Evolutionary conservation across 2,888 invertebrate genomes (phyloP).

Genomic region (Melanostoma mellinum): DNA sequence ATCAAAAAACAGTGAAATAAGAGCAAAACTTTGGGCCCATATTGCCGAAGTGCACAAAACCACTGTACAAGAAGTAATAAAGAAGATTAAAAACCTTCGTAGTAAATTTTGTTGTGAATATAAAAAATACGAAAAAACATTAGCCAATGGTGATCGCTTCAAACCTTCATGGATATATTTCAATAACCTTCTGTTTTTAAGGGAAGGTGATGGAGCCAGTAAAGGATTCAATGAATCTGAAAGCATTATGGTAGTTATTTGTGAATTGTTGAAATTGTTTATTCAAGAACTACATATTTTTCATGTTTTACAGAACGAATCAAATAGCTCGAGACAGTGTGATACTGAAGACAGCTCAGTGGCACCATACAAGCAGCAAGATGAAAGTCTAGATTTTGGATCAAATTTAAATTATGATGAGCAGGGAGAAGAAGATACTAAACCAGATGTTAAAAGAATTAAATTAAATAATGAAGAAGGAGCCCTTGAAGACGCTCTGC

Average conservation of each 20-base stretch:
- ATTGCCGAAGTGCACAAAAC: slow-evolving; percentile 11
- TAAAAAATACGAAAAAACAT: not conserved
- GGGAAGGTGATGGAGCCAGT: not conserved
- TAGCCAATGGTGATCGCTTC: not conserved
- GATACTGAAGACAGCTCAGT: not conserved
- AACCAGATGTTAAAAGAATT: slow-evolving; percentile 1
- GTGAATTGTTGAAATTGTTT: not conserved
- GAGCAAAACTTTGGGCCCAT: slow-evolving; percentile 3
- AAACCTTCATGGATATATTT: slow-evolving; percentile 19
- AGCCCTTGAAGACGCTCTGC: slow-evolving; percentile 15
- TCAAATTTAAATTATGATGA: not conserved
- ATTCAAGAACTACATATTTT: not conserved
- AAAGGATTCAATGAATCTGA: not conserved
- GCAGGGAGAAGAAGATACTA: not conserved
- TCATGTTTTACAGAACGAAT: slow-evolving; percentile 9
- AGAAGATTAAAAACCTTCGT: not conserved
- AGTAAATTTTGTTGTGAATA: not conserved
- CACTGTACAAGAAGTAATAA: slow-evolving; percentile 3
- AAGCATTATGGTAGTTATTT: slow-evolving; percentile 2
- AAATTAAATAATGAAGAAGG: not conserved
- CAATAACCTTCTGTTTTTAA: not conserved
- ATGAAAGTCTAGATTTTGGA: slow-evolving; percentile 16
- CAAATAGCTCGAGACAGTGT: slow-evolving; percentile 16
- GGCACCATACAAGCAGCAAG: slow-evolving; percentile 1
- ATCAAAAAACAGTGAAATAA: slow-evolving; percentile 4